Evolutionary conservation across 2,113 vertebrate species (phyloP).

Genomic region (Oncorhynchus kisutch): DNA sequence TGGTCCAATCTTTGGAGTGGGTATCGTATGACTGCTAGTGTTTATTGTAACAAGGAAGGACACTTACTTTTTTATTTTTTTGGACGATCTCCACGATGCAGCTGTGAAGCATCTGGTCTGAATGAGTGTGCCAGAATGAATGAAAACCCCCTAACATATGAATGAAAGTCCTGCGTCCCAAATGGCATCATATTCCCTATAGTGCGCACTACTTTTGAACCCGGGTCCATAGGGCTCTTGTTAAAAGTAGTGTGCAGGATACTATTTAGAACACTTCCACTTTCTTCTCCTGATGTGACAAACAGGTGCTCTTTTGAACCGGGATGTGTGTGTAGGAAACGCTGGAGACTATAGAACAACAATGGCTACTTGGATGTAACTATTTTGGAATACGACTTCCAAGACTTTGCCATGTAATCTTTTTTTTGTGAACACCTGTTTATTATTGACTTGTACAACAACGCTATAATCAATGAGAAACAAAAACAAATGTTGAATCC

Average conservation of each 20-base stretch:
- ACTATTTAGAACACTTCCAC: constrained; percentile 32
- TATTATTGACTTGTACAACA: too few species aligned
- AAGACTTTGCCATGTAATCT: too few species aligned
- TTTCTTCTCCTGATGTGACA: constrained; percentile 46
- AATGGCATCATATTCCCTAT: too few species aligned
- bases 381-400: too few species aligned
- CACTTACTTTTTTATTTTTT: constrained; percentile 21
- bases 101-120: constrained; percentile 69
- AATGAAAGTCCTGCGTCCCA: constrained; percentile 21
- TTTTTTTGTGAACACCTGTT: too few species aligned
- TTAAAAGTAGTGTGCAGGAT: too few species aligned
- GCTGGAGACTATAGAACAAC: too few species aligned
- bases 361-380: too few species aligned
- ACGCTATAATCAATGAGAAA: too few species aligned
- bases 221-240: too few species aligned
- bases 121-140: constrained; percentile 56
- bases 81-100: constrained; percentile 50
- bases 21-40: constrained; percentile 28
- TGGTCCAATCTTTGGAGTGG: not conserved
- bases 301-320: constrained; percentile 71
- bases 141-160: constrained; percentile 57
- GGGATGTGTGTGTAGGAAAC: constrained; percentile 23
- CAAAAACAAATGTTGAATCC: too few species aligned
- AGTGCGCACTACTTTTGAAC: too few species aligned
- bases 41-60: constrained; percentile 36